Evolutionary conservation across 2,888 invertebrate genomes (phyloP).

Genomic region (Machimus atricapillus): DNA sequence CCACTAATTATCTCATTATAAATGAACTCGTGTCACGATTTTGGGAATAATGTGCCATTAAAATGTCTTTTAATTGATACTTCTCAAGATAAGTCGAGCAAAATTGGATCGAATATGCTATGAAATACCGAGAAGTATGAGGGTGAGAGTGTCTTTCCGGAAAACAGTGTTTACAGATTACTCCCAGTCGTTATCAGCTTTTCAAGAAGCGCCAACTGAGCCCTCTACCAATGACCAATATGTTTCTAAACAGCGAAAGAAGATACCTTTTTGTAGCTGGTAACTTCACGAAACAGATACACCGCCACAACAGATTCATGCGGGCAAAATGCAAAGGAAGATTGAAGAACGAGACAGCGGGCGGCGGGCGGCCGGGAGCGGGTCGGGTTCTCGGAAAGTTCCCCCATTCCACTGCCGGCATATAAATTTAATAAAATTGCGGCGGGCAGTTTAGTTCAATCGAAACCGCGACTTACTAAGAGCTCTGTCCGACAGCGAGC

Average conservation of each 20-base stretch:
- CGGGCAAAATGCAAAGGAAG: slow-evolving; percentile 6
- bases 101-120: background rate
- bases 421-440: slow-evolving; percentile 47
- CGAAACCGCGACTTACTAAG: slow-evolving; percentile 39
- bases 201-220: background rate
- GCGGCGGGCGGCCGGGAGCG: background rate
- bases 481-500: slow-evolving; percentile 6
- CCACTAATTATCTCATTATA: background rate
- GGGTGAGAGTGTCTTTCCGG: background rate
- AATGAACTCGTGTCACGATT: background rate
- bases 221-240: background rate
- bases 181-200: background rate
- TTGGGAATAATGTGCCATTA: background rate
- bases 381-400: background rate
- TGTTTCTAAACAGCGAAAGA: background rate
- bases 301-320: background rate
- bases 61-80: background rate
- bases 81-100: background rate
- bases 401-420: background rate
- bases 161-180: background rate
- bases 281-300: background rate
- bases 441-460: slow-evolving; percentile 45
- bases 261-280: background rate
- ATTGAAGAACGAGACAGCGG: background rate
- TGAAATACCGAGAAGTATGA: background rate